A percentile compares a stretch with the other conserved stretches of the same genome.
Evolutionary conservation across 2,888 invertebrate species (phyloP).

Genomic region (Ischnura elegans): DNA sequence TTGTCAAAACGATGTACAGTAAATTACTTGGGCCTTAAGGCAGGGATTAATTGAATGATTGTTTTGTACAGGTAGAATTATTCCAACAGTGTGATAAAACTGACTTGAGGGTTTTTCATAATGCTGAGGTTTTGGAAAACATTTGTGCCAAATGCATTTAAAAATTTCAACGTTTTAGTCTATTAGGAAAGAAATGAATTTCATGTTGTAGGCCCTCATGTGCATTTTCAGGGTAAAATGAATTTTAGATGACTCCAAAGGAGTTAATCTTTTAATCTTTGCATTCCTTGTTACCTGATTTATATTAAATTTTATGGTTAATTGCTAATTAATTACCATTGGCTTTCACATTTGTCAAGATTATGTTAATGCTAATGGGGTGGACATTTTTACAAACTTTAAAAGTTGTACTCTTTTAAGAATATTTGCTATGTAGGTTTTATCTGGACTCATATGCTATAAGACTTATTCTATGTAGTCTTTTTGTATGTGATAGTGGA

Average conservation of each 20-base stretch:
- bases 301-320: constrained; percentile 53
- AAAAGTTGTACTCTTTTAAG: constrained; percentile 10
- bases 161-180: not conserved
- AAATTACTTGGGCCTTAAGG: not conserved
- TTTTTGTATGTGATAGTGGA: constrained; percentile 35
- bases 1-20: not conserved
- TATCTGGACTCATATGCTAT: constrained; percentile 19
- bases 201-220: not conserved
- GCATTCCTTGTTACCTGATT: constrained; percentile 47
- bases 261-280: constrained; percentile 22
- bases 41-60: constrained; percentile 17
- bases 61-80: constrained; percentile 52
- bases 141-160: not conserved
- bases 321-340: not conserved
- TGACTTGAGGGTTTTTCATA: constrained; percentile 6
- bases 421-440: constrained; percentile 8
- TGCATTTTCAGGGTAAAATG: constrained; percentile 43
- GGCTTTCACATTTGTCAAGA: constrained; percentile 3
- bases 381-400: not conserved
- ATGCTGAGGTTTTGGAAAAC: constrained; percentile 6
- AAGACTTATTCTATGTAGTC: not conserved
- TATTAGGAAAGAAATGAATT: not conserved
- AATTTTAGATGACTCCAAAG: constrained; percentile 32
- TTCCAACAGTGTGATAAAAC: constrained; percentile 42
- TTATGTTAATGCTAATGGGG: not conserved